Conservation (phyloP, 2,797 vertebrate genomes). For the Aeoliscus strigatus region DNA sequence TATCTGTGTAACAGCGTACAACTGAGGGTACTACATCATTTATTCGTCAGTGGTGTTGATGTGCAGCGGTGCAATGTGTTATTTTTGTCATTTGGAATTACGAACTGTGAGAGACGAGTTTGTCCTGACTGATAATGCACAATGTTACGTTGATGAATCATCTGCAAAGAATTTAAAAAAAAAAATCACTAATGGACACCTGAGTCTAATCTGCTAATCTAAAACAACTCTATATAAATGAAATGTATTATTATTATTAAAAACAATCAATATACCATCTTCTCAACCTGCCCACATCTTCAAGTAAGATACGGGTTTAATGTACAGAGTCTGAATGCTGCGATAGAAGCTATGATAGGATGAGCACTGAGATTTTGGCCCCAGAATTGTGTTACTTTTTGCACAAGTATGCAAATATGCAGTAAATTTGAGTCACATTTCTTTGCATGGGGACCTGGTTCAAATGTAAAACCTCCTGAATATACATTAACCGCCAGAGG, state of each 20-base stretch:
- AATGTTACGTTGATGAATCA: slow-evolving; percentile 6
- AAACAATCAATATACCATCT: slow-evolving; percentile 61
- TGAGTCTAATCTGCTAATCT: no score
- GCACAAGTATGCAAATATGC: no score
- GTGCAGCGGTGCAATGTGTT: no score
- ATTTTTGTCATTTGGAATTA: no score
- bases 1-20: background rate
- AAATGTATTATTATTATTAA: no score
- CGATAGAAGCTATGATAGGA: no score
- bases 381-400: slow-evolving; percentile 54
- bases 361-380: slow-evolving; percentile 40
- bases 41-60: slow-evolving; percentile 11
- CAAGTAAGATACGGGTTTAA: slow-evolving; percentile 52
- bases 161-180: slow-evolving; percentile 4
- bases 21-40: slow-evolving; percentile 1
- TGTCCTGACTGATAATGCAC: no score
- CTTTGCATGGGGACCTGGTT: background rate
- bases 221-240: no score
- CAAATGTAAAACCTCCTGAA: slow-evolving; percentile 12
- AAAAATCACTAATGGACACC: no score
- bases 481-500: slow-evolving; percentile 16
- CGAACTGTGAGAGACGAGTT: slow-evolving; percentile 26
- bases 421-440: no score
- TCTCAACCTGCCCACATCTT: slow-evolving; percentile 52
- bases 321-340: no score